phyloP scores from a whole-genome alignment of 2,888 invertebrate genomes.

The Matsumyia berberina region DNA sequence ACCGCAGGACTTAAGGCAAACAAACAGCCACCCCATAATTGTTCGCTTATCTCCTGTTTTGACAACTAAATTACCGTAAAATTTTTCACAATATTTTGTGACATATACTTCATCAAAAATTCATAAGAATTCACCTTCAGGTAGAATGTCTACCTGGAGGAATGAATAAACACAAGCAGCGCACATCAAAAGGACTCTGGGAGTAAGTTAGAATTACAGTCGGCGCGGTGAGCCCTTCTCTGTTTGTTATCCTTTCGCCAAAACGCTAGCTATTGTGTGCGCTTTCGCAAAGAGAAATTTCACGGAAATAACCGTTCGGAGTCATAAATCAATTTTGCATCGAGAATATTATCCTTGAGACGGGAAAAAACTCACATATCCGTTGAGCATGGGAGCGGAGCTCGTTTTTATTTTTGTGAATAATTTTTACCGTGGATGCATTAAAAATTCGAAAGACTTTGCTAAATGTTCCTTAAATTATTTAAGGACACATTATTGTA shows the following conservation, averaged over 20 bases:
- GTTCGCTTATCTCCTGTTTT: constrained; percentile 66
- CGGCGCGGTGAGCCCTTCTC: background rate
- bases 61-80: constrained; percentile 69
- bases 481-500: constrained; percentile 57
- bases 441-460: constrained; percentile 61
- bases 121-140: constrained; percentile 39
- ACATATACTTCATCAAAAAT: constrained; percentile 54
- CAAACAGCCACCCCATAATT: constrained; percentile 54
- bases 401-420: constrained; percentile 4
- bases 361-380: constrained; percentile 24
- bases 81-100: constrained; percentile 58
- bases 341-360: constrained; percentile 26
- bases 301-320: constrained; percentile 56
- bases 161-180: constrained; percentile 13
- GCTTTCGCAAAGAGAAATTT: constrained; percentile 40
- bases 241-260: constrained; percentile 46
- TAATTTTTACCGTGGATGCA: constrained; percentile 19
- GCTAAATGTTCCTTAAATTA: constrained; percentile 69
- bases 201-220: constrained; percentile 25
- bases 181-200: constrained; percentile 53
- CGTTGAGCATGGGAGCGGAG: constrained; percentile 21
- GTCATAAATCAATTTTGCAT: constrained; percentile 72
- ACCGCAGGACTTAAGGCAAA: constrained; percentile 15
- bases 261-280: constrained; percentile 42
- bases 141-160: constrained; percentile 11